A percentile compares a stretch with the other conserved stretches of the same genome.
Conservation (phyloP, 2,113 vertebrate species). For the Phalacrocorax carbo region DNA sequence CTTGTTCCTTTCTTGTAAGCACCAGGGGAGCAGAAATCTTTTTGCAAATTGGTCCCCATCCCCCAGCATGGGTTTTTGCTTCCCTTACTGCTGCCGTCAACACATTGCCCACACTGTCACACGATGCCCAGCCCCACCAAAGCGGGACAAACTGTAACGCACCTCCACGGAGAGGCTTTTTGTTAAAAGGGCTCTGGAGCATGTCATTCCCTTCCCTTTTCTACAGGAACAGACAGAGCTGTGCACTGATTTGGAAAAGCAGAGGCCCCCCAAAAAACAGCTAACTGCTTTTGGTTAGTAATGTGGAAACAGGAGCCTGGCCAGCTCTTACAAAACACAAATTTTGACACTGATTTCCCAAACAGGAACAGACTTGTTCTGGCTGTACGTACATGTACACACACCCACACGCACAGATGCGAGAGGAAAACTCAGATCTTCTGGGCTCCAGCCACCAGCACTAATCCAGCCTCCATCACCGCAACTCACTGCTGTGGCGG, state of each 20-base stretch:
- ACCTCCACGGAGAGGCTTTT: fast-evolving
- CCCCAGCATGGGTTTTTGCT: background rate
- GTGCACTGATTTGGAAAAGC: background rate
- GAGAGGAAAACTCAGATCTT: background rate
- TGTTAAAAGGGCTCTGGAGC: background rate
- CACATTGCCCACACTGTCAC: fast-evolving
- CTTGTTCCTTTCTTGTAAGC: background rate
- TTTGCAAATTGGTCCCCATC: background rate
- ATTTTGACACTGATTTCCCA: constrained; percentile 59
- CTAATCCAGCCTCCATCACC: background rate
- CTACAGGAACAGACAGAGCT: background rate
- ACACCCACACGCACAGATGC: constrained; percentile 48
- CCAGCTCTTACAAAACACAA: constrained; percentile 59
- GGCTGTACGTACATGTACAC: background rate
- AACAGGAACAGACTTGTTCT: constrained; percentile 60
- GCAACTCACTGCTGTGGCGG: fast-evolving
- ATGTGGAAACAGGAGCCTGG: constrained; percentile 58
- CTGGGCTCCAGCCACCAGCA: constrained; percentile 17
- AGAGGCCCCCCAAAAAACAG: background rate
- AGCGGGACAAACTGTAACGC: background rate
- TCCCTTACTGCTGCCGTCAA: background rate
- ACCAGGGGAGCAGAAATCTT: background rate
- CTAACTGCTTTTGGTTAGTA: constrained; percentile 29
- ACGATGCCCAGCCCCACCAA: background rate
- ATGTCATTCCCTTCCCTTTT: background rate